Evolutionary conservation across 2,113 vertebrate genomes (phyloP).

Genomic region (Cranoglanis bouderius): DNA sequence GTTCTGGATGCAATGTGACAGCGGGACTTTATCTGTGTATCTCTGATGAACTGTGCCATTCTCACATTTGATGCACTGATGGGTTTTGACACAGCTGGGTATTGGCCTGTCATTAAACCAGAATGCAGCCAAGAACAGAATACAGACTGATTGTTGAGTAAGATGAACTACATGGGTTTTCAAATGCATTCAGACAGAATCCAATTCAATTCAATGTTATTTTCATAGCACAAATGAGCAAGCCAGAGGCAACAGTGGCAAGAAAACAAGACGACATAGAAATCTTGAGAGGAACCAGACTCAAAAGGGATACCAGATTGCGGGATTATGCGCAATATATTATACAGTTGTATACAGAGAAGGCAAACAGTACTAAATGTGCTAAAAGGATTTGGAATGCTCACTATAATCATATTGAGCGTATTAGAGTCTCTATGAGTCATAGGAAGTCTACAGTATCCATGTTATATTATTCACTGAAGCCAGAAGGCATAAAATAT

Average conservation of each 20-base stretch:
- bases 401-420: background rate
- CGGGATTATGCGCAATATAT: background rate
- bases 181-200: slow-evolving; percentile 35
- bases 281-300: background rate
- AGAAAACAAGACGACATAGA: background rate
- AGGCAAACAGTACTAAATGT: background rate
- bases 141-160: slow-evolving; percentile 2
- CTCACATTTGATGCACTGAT: slow-evolving; percentile 25
- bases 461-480: background rate
- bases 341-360: background rate
- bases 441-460: background rate
- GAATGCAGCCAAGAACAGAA: slow-evolving; percentile 13
- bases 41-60: slow-evolving; percentile 19
- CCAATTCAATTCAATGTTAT: background rate
- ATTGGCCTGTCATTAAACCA: slow-evolving; percentile 27
- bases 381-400: background rate
- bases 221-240: slow-evolving; percentile 5
- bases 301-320: background rate
- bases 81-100: slow-evolving; percentile 22
- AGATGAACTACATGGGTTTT: slow-evolving; percentile 17
- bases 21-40: slow-evolving; percentile 6
- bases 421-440: background rate
- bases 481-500: background rate
- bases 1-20: slow-evolving; percentile 7
- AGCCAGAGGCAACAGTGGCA: background rate